Evolutionary conservation across 2,888 invertebrate species (phyloP).

Genomic region (Mactromeris polynyma): DNA sequence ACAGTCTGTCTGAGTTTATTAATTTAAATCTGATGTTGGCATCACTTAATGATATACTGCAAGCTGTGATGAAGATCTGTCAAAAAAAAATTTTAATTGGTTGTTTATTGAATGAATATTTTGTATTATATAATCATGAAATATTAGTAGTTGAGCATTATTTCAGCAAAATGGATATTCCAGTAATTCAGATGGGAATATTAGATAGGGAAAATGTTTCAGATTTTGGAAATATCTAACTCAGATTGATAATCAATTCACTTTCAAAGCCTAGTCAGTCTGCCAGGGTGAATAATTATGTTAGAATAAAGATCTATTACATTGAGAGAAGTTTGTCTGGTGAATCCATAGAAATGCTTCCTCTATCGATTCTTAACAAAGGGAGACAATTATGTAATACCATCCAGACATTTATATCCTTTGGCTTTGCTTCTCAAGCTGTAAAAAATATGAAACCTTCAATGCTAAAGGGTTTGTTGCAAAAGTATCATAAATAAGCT

Average conservation of each 20-base stretch:
- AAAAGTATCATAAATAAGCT: no score
- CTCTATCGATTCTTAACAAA: background rate
- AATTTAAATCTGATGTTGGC: constrained; percentile 34
- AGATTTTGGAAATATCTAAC: background rate
- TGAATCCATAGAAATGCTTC: background rate
- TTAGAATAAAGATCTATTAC: constrained; percentile 7
- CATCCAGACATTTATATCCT: no score
- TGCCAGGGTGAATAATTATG: constrained; percentile 3
- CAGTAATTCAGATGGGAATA: no score
- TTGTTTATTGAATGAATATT: no score
- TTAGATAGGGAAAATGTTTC: background rate
- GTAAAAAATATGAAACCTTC: no score
- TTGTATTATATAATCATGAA: no score
- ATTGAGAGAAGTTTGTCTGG: background rate
- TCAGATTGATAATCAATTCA: background rate
- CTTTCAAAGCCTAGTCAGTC: constrained; percentile 1
- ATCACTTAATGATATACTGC: constrained; percentile 19
- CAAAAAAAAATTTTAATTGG: background rate
- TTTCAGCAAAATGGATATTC: no score
- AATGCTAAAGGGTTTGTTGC: no score
- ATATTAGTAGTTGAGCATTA: no score
- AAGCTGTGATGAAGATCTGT: background rate
- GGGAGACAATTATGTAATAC: background rate
- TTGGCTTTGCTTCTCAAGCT: no score
- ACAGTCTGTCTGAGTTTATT: constrained; percentile 32